Conservation (phyloP, 2,888 invertebrate species). For the Oligia fasciuncula region DNA sequence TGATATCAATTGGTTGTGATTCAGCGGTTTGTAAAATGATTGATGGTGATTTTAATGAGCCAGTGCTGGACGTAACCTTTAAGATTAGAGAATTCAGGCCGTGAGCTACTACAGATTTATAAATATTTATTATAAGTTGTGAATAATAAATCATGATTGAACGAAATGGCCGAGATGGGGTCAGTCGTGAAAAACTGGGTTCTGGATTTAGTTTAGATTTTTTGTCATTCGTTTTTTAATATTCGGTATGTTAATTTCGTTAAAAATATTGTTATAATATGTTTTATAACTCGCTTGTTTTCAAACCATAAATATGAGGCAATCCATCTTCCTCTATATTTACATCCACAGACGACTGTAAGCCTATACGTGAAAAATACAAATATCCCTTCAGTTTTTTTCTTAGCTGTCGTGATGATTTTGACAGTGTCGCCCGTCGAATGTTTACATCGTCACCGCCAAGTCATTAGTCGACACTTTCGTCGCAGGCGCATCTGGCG, state of each 20-base stretch:
- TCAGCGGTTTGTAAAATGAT: slow-evolving; percentile 63
- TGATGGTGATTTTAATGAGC: slow-evolving; percentile 66
- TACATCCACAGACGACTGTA: slow-evolving; percentile 38
- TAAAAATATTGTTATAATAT: neutral
- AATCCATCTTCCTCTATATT: slow-evolving; percentile 39
- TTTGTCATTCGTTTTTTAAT: neutral
- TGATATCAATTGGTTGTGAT: slow-evolving; percentile 63
- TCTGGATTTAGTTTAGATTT: neutral
- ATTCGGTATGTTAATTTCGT: neutral
- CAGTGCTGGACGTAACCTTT: slow-evolving; percentile 52
- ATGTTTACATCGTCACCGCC: slow-evolving; percentile 87
- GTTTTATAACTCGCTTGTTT: neutral
- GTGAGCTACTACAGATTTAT: slow-evolving; percentile 53
- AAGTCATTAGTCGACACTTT: slow-evolving; percentile 87
- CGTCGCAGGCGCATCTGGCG: slow-evolving; percentile 83
- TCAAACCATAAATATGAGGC: neutral
- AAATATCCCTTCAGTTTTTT: slow-evolving; percentile 75
- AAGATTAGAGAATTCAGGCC: slow-evolving; percentile 57
- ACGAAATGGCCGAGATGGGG: slow-evolving; percentile 23
- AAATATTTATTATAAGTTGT: slow-evolving; percentile 60
- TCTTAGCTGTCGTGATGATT: slow-evolving; percentile 78
- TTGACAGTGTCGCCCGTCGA: slow-evolving; percentile 82
- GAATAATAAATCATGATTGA: slow-evolving; percentile 56
- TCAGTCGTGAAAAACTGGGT: slow-evolving; percentile 14
- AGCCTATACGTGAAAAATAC: slow-evolving; percentile 68